Percentiles rank a stretch among this genome's conserved stretches.
Conservation (phyloP, 2,888 invertebrate genomes). For the Mythimna impura region DNA sequence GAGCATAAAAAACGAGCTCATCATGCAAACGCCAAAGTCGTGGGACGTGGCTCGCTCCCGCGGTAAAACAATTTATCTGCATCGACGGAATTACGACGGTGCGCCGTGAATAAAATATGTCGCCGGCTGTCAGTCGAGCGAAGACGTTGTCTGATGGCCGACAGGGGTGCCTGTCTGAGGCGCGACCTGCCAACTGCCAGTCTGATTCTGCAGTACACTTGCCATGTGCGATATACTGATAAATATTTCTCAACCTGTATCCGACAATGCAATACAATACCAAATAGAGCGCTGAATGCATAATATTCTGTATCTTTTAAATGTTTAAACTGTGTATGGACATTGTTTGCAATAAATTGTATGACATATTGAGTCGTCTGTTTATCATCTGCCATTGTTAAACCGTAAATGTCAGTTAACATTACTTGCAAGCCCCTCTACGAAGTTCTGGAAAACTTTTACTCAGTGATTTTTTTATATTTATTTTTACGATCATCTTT, state of each 20-base stretch:
- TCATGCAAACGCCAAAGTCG: constrained; percentile 90
- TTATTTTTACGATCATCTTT: no score
- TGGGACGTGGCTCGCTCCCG: constrained; percentile 86
- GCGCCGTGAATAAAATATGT: constrained; percentile 90
- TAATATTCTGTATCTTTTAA: constrained; percentile 24
- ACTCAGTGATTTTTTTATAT: neutral
- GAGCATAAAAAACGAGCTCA: constrained; percentile 90
- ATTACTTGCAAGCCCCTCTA: neutral
- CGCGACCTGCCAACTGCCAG: constrained; percentile 39
- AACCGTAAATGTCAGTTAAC: neutral
- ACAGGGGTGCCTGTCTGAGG: constrained; percentile 72
- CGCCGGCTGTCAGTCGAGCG: constrained; percentile 87
- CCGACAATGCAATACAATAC: constrained; percentile 38
- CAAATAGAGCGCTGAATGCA: constrained; percentile 32
- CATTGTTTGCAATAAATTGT: constrained; percentile 24
- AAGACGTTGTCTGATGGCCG: constrained; percentile 78
- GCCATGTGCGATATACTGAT: constrained; percentile 25
- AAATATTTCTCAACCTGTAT: constrained; percentile 41
- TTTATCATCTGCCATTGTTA: neutral
- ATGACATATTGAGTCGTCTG: constrained; percentile 8
- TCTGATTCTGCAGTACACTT: constrained; percentile 22
- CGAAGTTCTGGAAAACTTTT: neutral
- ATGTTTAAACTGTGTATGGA: constrained; percentile 5
- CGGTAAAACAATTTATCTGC: constrained; percentile 91
- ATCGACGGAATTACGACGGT: constrained; percentile 89